Base-by-base conservation (phyloP, 2,797 vertebrate genomes). In the Prionace glauca region DNA sequence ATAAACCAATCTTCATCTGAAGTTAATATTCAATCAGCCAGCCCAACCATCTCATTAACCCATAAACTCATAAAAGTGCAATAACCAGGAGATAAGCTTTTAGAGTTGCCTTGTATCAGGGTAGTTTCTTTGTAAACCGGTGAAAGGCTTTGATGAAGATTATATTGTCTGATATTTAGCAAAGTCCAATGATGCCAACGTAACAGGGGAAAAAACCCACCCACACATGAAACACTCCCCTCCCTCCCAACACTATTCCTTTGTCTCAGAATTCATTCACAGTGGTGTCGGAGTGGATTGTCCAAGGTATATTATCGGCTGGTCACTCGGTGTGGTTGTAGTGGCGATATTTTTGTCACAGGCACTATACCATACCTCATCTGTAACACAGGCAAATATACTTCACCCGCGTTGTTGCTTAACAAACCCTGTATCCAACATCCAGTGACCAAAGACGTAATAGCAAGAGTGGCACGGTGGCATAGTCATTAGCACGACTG, bases 21-120 rank as follows among this genome's bases (percentile, higher is more conserved):
- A 56, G 93, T 95, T 95, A 95, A 95, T 77, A 4, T 95, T 95
- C 71, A 56, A 95, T 60, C 69, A 67, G 14, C 26, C 26, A n/a
- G 45, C 60, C 12, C 41, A 50, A 50, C 2, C 41, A 45, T 77
- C 93, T 77, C 71, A 50, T 74, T 94, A 41, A 94, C 72, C 45
- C 45, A 72, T 56, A 95, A 95, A 95, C 93, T 72, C 93, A 74
- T 95, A 95, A 95, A 91, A 74, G 60, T 77, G 56, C 93, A 56
- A 56, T 32, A 50, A 74, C 26, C 26, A 14, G 93, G 69, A 94
- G 87, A 90, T 90, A 90, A 60, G 56, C 10, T 32, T 71, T 77
- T 77, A 94, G 71, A 41, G 41, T 26, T 74, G 45, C 26, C 2
- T 24, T 56, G 45, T 32, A 94, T 45, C 16, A 20, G 14, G 41